Evolutionary conservation across 2,888 invertebrate species (phyloP).

Genomic region (Cataglyphis altisquamis): DNA sequence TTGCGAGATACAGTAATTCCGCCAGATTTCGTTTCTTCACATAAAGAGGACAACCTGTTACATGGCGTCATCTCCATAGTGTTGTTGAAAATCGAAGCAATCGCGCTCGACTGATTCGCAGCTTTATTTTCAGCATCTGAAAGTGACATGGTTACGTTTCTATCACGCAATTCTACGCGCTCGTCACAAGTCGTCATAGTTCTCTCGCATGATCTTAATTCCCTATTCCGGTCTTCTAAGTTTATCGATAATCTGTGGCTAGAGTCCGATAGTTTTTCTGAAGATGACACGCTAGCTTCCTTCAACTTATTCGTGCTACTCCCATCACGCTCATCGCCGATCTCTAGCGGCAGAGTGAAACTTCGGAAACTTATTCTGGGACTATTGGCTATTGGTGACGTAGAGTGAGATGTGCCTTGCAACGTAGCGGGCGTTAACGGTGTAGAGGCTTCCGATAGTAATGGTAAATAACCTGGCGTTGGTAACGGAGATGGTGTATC

Average conservation of each 20-base stretch:
- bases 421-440: conserved; percentile 83
- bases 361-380: conserved; percentile 85
- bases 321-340: conserved; percentile 77
- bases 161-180: conserved; percentile 66
- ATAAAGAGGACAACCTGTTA: conserved; percentile 73
- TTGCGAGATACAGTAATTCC: conserved; percentile 69
- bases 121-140: conserved; percentile 60
- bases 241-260: conserved; percentile 82
- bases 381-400: conserved; percentile 82
- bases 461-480: conserved; percentile 84
- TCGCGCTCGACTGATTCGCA: conserved; percentile 61
- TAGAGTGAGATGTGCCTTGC: conserved; percentile 79
- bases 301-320: conserved; percentile 74
- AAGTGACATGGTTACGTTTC: conserved; percentile 63
- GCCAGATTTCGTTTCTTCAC: conserved; percentile 65
- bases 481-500: conserved; percentile 84
- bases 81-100: conserved; percentile 72
- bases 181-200: conserved; percentile 76
- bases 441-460: conserved; percentile 84
- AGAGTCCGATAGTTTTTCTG: conserved; percentile 79
- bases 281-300: conserved; percentile 73
- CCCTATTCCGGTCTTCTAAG: conserved; percentile 74
- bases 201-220: conserved; percentile 77
- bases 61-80: conserved; percentile 81
- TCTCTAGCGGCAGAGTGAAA: conserved; percentile 83